Evolutionary conservation across 2,888 invertebrate genomes (phyloP).

Genomic region (Apodemia duryi): DNA sequence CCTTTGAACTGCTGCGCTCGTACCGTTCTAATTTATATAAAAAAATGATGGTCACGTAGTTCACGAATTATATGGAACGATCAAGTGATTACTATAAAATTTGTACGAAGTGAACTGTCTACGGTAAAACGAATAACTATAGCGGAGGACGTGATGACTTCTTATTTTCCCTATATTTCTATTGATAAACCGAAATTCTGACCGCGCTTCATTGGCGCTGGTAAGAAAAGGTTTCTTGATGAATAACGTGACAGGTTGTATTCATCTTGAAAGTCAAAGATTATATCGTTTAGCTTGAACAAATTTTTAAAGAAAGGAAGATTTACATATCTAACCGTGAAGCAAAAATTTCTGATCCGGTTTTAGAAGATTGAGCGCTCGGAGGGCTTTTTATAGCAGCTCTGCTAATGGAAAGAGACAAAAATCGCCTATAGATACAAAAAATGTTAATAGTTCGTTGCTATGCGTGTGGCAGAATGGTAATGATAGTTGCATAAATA

Average conservation of each 20-base stretch:
- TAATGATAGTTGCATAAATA: too few species aligned
- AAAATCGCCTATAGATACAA: too few species aligned
- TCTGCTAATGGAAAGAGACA: too few species aligned
- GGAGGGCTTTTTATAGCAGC: too few species aligned
- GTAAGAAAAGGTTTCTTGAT: conserved; percentile 15
- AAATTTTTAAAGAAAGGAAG: not conserved
- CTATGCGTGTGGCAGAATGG: too few species aligned
- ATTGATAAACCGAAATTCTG: conserved; percentile 58
- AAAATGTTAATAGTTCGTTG: too few species aligned
- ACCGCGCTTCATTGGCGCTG: conserved; percentile 45
- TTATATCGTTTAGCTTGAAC: not conserved
- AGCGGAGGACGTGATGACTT: conserved; percentile 45
- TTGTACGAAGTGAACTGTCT: conserved; percentile 64
- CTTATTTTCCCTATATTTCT: conserved; percentile 57
- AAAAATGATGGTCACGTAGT: conserved; percentile 66
- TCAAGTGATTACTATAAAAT: conserved; percentile 55
- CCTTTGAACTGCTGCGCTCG: conserved; percentile 32
- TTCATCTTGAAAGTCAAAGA: not conserved
- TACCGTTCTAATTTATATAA: conserved; percentile 34
- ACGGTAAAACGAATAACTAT: conserved; percentile 38
- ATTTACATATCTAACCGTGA: not conserved
- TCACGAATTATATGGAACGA: conserved; percentile 67
- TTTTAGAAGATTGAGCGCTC: too few species aligned
- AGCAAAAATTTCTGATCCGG: too few species aligned
- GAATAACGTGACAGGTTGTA: conserved; percentile 13